phyloP scores from a whole-genome alignment of 2,888 invertebrate species.

The Epicampocera succincta region DNA sequence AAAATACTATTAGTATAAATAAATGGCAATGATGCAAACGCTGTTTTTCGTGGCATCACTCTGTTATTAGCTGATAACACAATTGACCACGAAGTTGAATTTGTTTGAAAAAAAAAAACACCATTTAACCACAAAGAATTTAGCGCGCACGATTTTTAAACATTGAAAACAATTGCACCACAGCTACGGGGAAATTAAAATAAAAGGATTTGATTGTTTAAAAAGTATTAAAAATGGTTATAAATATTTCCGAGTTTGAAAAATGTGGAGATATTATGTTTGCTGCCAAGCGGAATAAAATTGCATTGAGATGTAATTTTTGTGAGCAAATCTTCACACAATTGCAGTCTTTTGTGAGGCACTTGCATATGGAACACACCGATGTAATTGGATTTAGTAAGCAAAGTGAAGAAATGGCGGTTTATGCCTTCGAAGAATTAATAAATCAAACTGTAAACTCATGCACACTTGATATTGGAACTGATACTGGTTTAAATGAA shows the following conservation, averaged over 20 bases:
- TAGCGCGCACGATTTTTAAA: not conserved
- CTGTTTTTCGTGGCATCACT: no score
- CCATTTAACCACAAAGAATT: no score
- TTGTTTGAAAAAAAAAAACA: no score
- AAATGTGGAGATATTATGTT: conserved; percentile 75
- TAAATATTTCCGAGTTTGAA: conserved; percentile 66
- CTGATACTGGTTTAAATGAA: conserved; percentile 30
- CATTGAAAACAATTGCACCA: not conserved
- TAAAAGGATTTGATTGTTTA: not conserved
- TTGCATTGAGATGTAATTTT: conserved; percentile 72
- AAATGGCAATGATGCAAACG: no score
- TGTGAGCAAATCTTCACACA: conserved; percentile 71
- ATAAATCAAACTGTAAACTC: conserved; percentile 32
- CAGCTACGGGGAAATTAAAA: not conserved
- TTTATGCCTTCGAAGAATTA: conserved; percentile 73
- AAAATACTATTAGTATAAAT: no score
- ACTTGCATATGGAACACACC: conserved; percentile 71
- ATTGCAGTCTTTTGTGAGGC: conserved; percentile 71
- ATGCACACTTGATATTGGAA: not conserved
- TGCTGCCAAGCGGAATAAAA: conserved; percentile 69
- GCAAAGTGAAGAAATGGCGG: conserved; percentile 47
- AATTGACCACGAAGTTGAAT: no score
- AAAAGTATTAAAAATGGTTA: conserved; percentile 67
- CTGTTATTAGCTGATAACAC: no score
- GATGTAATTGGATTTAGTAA: conserved; percentile 70